These are phyloP conservation scores for Hucho hucho DNA, from an alignment of 2,113 vertebrate species.

Conservation along the genomic window DNA sequence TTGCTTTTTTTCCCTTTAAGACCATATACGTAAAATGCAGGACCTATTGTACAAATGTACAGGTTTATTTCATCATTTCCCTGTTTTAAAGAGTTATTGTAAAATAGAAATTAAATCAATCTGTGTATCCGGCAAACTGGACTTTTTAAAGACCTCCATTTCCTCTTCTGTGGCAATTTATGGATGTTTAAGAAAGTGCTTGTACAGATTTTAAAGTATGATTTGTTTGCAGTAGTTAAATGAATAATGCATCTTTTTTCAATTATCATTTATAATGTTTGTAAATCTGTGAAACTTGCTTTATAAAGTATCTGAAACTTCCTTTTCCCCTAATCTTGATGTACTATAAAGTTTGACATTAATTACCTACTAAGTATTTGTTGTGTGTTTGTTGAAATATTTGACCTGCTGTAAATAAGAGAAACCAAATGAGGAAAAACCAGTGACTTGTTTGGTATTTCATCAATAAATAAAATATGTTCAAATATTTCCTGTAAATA, in stretches of 20 bases:
- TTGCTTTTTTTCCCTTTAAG: conserved; percentile 35
- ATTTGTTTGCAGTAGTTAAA: conserved; percentile 63
- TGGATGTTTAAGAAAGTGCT: conserved; percentile 42
- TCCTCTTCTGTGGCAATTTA: conserved; percentile 35
- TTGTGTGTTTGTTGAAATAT: conserved; percentile 59
- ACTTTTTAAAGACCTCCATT: conserved; percentile 40
- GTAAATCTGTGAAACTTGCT: conserved; percentile 77
- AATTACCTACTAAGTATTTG: conserved; percentile 67
- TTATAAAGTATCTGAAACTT: conserved; percentile 63
- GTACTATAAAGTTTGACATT: conserved; percentile 72
- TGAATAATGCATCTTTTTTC: conserved; percentile 46
- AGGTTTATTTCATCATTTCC: conserved; percentile 46
- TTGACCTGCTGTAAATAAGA: conserved; percentile 67
- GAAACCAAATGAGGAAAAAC: conserved; percentile 59
- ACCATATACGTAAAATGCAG: conserved; percentile 37
- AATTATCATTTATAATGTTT: conserved; percentile 61
- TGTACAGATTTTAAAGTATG: conserved; percentile 67
- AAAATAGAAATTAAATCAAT: conserved; percentile 37
- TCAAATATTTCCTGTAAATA: conserved; percentile 56
- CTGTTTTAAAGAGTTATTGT: conserved; percentile 49
- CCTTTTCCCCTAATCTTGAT: conserved; percentile 52
- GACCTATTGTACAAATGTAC: conserved; percentile 51
- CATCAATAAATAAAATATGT: conserved; percentile 69
- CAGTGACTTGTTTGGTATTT: conserved; percentile 59
- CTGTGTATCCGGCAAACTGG: conserved; percentile 29